These are phyloP conservation scores for Lerema accius DNA, from an alignment of 1,140 invertebrate species.

Conservation along the genomic window DNA sequence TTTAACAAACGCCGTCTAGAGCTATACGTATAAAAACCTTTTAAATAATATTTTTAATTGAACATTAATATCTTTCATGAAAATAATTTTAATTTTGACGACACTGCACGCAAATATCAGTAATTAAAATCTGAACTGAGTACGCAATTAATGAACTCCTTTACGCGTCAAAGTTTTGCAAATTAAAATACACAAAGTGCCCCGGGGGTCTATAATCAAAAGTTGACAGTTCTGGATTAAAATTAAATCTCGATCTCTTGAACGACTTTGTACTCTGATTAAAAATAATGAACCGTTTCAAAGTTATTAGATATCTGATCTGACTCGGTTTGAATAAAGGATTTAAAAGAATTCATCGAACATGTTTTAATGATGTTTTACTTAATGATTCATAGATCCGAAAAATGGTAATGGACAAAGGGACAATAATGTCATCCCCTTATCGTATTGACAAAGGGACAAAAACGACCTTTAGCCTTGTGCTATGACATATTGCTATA, in stretches of 20 bases:
- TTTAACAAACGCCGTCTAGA: too few relatives aligned
- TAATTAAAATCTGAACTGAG: background rate
- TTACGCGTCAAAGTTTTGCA: background rate
- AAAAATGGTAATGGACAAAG: too few relatives aligned
- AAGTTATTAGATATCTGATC: background rate
- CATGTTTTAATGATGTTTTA: background rate
- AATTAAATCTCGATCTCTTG: background rate
- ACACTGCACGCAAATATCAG: background rate
- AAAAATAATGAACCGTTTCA: background rate
- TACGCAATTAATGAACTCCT: background rate
- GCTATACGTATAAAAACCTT: too few relatives aligned
- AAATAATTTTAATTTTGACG: too few relatives aligned
- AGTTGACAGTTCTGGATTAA: background rate
- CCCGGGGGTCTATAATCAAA: background rate
- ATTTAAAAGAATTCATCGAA: background rate
- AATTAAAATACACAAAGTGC: background rate
- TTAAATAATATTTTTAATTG: too few relatives aligned
- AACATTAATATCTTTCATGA: too few relatives aligned
- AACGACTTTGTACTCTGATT: background rate
- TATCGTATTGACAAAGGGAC: too few relatives aligned
- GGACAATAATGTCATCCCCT: too few relatives aligned
- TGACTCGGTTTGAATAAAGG: background rate
- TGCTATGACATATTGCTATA: too few relatives aligned
- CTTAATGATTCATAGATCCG: too few relatives aligned
- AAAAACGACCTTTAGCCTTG: too few relatives aligned